These are phyloP conservation scores for Torymus texanus DNA, from an alignment of 2,888 invertebrate species.

Conservation along the genomic window DNA sequence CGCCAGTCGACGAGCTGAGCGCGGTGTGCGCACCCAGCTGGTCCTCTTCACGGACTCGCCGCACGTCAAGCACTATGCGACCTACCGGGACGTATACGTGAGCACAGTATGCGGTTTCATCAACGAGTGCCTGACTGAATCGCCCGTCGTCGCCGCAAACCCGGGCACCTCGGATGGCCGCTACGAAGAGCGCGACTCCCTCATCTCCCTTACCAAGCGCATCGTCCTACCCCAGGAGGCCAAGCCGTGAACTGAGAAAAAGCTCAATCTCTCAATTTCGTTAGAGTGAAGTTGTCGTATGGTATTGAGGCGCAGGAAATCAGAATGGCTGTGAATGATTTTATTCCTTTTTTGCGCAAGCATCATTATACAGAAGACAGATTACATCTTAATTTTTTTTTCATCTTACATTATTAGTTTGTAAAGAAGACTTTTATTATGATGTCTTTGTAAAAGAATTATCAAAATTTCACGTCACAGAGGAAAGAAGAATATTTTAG, in stretches of 20 bases:
- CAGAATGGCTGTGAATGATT: not conserved
- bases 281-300: too few species aligned
- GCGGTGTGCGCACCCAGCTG: slow-evolving; percentile 80
- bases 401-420: too few species aligned
- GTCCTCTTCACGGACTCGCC: slow-evolving; percentile 83
- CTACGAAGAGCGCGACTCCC: slow-evolving; percentile 34
- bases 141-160: not conserved
- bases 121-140: slow-evolving; percentile 76
- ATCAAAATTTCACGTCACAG: too few species aligned
- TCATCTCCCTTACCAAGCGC: slow-evolving; percentile 64
- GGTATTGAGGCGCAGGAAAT: not conserved
- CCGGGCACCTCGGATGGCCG: slow-evolving; percentile 8
- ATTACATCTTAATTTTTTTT: too few species aligned
- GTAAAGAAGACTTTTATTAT: too few species aligned
- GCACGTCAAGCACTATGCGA: slow-evolving; percentile 84
- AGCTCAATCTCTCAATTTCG: too few species aligned
- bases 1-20: slow-evolving; percentile 77
- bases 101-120: slow-evolving; percentile 80
- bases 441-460: not conserved
- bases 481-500: too few species aligned
- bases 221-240: slow-evolving; percentile 66
- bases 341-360: slow-evolving; percentile 5
- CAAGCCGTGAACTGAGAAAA: slow-evolving; percentile 22
- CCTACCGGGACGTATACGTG: slow-evolving; percentile 80
- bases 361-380: too few species aligned